Percentiles rank a stretch among this genome's conserved stretches.
Evolutionary conservation across 2,797 vertebrate species (phyloP).

Genomic region (Holocentrus rufus): DNA sequence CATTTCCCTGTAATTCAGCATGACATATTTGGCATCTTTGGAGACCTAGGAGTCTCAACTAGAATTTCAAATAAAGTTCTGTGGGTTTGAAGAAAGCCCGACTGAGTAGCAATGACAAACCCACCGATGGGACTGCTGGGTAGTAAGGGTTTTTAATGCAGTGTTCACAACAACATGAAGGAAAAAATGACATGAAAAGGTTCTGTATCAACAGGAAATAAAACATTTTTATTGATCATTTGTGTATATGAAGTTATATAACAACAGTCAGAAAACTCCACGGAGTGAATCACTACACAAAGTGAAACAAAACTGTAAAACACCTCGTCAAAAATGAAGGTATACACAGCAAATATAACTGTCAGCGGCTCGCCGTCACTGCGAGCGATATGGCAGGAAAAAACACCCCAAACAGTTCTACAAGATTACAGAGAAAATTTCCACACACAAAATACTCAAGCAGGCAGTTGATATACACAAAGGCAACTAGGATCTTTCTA

Average conservation of each 20-base stretch:
- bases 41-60: too few species aligned
- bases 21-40: too few species aligned
- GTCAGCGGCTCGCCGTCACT: slow-evolving; percentile 86
- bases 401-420: slow-evolving; percentile 98
- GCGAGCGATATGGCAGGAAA: slow-evolving; percentile 95
- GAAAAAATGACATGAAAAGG: slow-evolving; percentile 59
- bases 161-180: neutral
- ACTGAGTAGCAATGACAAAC: too few species aligned
- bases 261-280: slow-evolving; percentile 99
- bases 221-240: slow-evolving; percentile 99
- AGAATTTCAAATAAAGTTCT: too few species aligned
- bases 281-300: slow-evolving; percentile 99
- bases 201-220: slow-evolving; percentile 99
- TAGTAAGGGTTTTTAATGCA: neutral
- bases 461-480: slow-evolving; percentile 99
- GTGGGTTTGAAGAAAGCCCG: too few species aligned
- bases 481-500: slow-evolving; percentile 99
- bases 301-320: slow-evolving; percentile 97
- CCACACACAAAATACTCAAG: slow-evolving; percentile 99
- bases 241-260: slow-evolving; percentile 99
- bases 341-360: slow-evolving; percentile 96
- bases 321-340: slow-evolving; percentile 98
- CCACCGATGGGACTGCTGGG: too few species aligned
- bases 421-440: slow-evolving; percentile 95
- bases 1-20: too few species aligned